Evolutionary conservation across 2,888 invertebrate species (phyloP).

Genomic region (Apamea monoglypha): DNA sequence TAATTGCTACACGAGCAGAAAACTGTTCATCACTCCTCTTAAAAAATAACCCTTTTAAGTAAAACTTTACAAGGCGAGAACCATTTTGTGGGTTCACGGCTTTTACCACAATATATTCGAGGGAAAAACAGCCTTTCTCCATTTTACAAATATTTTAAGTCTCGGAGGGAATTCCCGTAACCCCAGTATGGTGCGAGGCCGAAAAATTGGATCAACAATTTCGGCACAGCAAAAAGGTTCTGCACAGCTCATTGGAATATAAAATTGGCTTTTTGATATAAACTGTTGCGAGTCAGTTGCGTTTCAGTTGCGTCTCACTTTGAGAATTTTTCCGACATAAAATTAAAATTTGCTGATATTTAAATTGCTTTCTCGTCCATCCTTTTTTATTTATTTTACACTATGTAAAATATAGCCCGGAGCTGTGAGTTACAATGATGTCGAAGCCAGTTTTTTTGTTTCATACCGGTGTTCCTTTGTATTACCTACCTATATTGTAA

Average conservation of each 20-base stretch:
- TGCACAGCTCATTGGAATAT: constrained; percentile 59
- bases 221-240: constrained; percentile 59
- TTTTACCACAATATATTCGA: constrained; percentile 58
- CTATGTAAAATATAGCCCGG: not conserved
- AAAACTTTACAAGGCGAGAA: constrained; percentile 43
- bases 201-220: constrained; percentile 70
- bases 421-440: not conserved
- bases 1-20: not conserved
- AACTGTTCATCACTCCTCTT: not conserved
- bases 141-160: constrained; percentile 74
- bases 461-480: not conserved
- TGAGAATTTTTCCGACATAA: constrained; percentile 33
- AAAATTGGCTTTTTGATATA: constrained; percentile 56
- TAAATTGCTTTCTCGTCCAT: constrained; percentile 27
- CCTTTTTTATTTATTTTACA: constrained; percentile 7
- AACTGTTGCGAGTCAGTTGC: constrained; percentile 42
- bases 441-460: not conserved
- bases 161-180: constrained; percentile 70
- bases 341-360: constrained; percentile 43
- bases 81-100: constrained; percentile 49
- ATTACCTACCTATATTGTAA: not conserved
- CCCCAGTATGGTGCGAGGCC: constrained; percentile 51
- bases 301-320: constrained; percentile 22
- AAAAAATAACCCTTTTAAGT: constrained; percentile 49
- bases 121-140: constrained; percentile 66